Conservation (phyloP, 2,888 invertebrate species). For the Athalia circularis region DNA sequence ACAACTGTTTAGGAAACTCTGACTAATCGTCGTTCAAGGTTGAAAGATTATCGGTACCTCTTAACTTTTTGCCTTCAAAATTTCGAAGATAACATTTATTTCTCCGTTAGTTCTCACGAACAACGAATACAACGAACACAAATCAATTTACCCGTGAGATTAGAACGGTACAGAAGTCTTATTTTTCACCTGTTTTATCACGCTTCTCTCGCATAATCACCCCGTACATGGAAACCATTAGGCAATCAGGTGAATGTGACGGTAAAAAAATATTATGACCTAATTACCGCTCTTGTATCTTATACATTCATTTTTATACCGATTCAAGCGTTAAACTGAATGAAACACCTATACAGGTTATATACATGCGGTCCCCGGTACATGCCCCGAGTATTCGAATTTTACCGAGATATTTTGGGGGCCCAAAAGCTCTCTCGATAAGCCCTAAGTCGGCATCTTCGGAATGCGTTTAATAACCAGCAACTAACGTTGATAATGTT, state of each 20-base stretch:
- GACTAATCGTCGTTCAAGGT: too few relatives aligned
- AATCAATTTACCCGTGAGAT: slow-evolving; percentile 37
- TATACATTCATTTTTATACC: slow-evolving; percentile 27
- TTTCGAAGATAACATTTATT: neutral
- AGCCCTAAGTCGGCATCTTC: slow-evolving; percentile 32
- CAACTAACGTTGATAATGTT: slow-evolving; percentile 43
- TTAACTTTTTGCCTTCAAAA: neutral
- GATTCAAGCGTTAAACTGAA: slow-evolving; percentile 26
- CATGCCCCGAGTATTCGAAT: slow-evolving; percentile 23
- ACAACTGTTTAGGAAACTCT: neutral
- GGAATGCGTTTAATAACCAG: slow-evolving; percentile 32
- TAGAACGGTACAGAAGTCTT: slow-evolving; percentile 3
- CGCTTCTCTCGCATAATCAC: slow-evolving; percentile 19
- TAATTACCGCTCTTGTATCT: slow-evolving; percentile 33
- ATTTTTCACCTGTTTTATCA: slow-evolving; percentile 37
- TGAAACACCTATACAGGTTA: neutral
- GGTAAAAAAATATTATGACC: slow-evolving; percentile 39
- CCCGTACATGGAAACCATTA: slow-evolving; percentile 39
- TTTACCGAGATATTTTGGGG: slow-evolving; percentile 23
- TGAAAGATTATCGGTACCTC: neutral
- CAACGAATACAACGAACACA: slow-evolving; percentile 21
- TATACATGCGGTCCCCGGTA: slow-evolving; percentile 12
- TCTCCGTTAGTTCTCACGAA: neutral
- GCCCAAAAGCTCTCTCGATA: slow-evolving; percentile 14
- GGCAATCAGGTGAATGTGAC: slow-evolving; percentile 31